Evolutionary conservation across 2,888 invertebrate genomes (phyloP), one percentile per base, ranked within the genome.

Genomic region (Hemaris fuciformis): DNA sequence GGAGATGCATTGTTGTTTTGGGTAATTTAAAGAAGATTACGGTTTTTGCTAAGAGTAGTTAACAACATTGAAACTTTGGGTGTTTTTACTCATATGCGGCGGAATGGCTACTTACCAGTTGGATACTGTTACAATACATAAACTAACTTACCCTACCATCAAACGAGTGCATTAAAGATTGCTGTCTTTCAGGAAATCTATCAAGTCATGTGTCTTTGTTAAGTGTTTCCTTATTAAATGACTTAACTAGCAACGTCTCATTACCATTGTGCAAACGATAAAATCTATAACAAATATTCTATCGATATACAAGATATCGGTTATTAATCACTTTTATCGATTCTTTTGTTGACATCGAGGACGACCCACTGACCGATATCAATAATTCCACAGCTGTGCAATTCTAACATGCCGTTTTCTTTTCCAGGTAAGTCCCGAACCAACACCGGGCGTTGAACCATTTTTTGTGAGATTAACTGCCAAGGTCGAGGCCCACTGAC

Each of bases 401-500:
- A 57, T 57, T 10, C 41, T 23, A 58, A 58, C 13, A 23, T 42
- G 22, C 42, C 20, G 5, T 41, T 53, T 53, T 53, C 41, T 53
- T 53, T 60, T 41, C 18, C 60, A 60, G 60, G 60, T 60, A 60
- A 48, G 53, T 48, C 60, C 60, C 25, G 53, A n/a, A 13, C 23
- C n/a, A 27, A 20, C 57, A 38, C 20, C 43, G 43, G 43, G 10
- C 58, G 27, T 43, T 42, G 42, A 59, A 42, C 58, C 43, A 27
- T 43, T 59, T 27, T 38, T 57, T 41, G 38, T 57, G 10, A 20
- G 10, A 1, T 10, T 20, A 23, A 20, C 22, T 46, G 41, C 41
- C 41, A 57, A 57, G 53, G 41, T 25, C 41, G 57, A 13, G 27
- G 43, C 43, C 42, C 13, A 43, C 5, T 59, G 58, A 59, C 58